Conservation (phyloP, 2,113 vertebrate genomes). For the Sorex araneus region DNA sequence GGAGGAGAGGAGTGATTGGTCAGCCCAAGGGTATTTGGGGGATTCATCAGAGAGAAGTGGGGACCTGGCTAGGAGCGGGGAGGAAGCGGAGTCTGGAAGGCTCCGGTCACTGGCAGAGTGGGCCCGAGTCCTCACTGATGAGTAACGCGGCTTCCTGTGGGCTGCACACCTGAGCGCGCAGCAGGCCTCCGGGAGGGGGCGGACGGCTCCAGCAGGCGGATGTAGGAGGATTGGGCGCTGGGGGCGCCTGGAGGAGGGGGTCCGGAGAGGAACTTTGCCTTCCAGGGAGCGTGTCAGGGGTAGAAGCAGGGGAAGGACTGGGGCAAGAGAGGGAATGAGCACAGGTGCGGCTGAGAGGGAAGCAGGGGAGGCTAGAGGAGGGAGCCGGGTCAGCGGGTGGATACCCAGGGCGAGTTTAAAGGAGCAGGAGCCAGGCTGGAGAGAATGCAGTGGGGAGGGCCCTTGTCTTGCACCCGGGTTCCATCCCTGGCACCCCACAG, state of each 20-base stretch:
- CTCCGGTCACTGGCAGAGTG: not conserved
- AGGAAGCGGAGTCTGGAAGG: not conserved
- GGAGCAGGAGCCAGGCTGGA: not conserved
- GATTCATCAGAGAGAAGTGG: constrained; percentile 28
- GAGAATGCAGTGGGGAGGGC: not conserved
- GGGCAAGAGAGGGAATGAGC: not conserved
- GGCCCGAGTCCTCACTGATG: not conserved
- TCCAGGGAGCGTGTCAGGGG: not conserved
- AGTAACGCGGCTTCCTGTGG: not conserved
- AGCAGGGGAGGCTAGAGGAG: not conserved
- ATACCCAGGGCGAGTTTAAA: not conserved
- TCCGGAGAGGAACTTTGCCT: not conserved
- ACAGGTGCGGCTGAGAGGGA: not conserved
- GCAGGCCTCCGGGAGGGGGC: not conserved
- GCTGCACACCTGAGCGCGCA: not conserved
- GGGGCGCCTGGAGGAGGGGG: not conserved
- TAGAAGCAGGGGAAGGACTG: not conserved
- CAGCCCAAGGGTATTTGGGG: constrained; percentile 36
- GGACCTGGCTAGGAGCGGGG: not conserved
- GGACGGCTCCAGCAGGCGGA: not conserved
- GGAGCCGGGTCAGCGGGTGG: no score
- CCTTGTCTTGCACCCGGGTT: no score
- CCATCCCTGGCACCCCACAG: no score
- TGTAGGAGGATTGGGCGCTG: not conserved
- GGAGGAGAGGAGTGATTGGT: not conserved